Percentiles rank a stretch among this genome's conserved stretches.
Conservation (phyloP, 2,797 vertebrate genomes). For the Hafferia zeledoni region DNA sequence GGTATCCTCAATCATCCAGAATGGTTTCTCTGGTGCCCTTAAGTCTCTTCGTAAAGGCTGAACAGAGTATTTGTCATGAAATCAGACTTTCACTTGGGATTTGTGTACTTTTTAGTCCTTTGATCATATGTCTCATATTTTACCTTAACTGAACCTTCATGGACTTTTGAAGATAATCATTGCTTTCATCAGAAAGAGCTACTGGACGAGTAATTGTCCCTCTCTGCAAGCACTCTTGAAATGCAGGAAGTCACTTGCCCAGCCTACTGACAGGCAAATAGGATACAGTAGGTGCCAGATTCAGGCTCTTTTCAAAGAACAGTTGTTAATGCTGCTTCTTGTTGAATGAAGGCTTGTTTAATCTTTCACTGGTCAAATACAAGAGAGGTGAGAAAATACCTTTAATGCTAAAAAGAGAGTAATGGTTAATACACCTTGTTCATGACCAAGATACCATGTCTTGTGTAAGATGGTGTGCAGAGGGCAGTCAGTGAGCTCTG, state of each 20-base stretch:
- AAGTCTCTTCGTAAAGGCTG: constrained; percentile 36
- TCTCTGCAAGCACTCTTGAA: neutral
- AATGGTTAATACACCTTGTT: neutral
- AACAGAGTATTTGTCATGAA: constrained; percentile 40
- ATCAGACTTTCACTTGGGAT: constrained; percentile 17
- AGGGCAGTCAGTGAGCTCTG: neutral
- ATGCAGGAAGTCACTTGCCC: neutral
- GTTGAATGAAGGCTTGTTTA: neutral
- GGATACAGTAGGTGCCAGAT: neutral
- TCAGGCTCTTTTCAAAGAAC: neutral
- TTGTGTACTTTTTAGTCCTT: constrained; percentile 47
- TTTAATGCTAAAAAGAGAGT: neutral
- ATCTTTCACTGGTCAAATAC: neutral
- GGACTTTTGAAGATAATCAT: constrained; percentile 27
- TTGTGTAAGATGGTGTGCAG: neutral
- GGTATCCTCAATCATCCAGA: constrained; percentile 34
- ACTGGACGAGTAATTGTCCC: neutral
- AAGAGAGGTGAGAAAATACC: neutral
- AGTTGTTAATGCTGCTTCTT: neutral
- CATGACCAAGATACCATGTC: neutral
- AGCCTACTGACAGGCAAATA: neutral
- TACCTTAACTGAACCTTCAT: constrained; percentile 46
- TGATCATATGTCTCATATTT: constrained; percentile 51
- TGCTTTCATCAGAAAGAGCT: constrained; percentile 19
- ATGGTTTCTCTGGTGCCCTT: constrained; percentile 49